These are phyloP conservation scores for Tigriopus californicus DNA, from an alignment of 2,888 invertebrate species.

Conservation along the genomic window DNA sequence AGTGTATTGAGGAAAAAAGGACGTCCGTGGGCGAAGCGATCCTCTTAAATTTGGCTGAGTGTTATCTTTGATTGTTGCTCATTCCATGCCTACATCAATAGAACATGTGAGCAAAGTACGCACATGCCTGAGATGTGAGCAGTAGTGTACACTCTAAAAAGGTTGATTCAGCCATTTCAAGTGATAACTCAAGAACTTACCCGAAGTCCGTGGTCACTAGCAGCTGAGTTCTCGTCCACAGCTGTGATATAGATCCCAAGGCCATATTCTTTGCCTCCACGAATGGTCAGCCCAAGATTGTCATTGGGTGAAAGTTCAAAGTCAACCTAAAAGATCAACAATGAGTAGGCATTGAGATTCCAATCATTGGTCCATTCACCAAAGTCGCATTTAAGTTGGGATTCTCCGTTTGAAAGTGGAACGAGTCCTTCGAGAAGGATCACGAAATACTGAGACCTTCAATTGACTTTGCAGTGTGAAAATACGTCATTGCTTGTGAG, in stretches of 20 bases:
- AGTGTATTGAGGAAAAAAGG: too few species aligned
- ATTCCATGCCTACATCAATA: neutral
- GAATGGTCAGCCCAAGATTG: slow-evolving; percentile 78
- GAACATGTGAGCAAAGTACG: neutral
- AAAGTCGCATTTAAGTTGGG: too few species aligned
- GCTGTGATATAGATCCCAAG: slow-evolving; percentile 89
- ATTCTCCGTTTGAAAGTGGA: too few species aligned
- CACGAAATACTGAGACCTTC: too few species aligned
- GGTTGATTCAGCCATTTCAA: neutral
- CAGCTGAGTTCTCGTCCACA: slow-evolving; percentile 79
- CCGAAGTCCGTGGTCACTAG: slow-evolving; percentile 73
- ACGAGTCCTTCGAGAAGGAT: too few species aligned
- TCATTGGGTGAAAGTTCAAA: slow-evolving; percentile 30
- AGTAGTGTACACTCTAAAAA: neutral
- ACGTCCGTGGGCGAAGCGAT: too few species aligned
- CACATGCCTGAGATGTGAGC: neutral
- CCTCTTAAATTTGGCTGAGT: too few species aligned
- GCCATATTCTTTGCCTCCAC: slow-evolving; percentile 85
- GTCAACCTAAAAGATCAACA: slow-evolving; percentile 25
- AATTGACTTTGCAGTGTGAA: too few species aligned
- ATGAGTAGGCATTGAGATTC: too few species aligned
- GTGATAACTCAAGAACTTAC: slow-evolving; percentile 30
- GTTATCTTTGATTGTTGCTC: too few species aligned
- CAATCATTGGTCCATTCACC: too few species aligned
- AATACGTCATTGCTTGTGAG: too few species aligned